A percentile compares a stretch with the other conserved stretches of the same genome.
These are phyloP conservation scores for Agonopterix arenella DNA, from an alignment of 2,888 invertebrate genomes.

Conservation along the genomic window DNA sequence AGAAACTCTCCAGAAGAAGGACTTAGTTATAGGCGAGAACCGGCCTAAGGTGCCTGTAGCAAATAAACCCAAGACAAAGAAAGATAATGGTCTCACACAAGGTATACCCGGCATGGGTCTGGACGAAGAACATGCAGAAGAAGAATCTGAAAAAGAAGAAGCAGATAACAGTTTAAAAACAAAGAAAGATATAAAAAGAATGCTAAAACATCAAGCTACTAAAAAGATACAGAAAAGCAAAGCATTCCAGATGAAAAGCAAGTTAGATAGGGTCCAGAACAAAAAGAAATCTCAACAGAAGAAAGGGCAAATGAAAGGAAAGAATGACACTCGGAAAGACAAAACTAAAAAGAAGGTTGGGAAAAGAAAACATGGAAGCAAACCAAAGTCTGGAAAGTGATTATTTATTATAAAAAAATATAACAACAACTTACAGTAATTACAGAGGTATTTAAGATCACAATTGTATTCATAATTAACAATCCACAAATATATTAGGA, in stretches of 20 bases:
- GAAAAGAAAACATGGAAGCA: slow-evolving; percentile 47
- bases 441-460: neutral
- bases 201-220: slow-evolving; percentile 83
- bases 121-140: slow-evolving; percentile 43
- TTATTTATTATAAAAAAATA: no score
- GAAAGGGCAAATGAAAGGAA: slow-evolving; percentile 44
- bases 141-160: slow-evolving; percentile 33
- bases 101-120: slow-evolving; percentile 56
- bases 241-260: slow-evolving; percentile 85
- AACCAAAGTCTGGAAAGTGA: no score
- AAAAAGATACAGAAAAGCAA: slow-evolving; percentile 86
- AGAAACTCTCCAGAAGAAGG: slow-evolving; percentile 81
- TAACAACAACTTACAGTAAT: no score
- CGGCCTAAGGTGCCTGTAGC: slow-evolving; percentile 51
- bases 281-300: slow-evolving; percentile 79
- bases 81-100: slow-evolving; percentile 24
- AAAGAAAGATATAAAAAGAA: slow-evolving; percentile 83
- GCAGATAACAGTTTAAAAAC: slow-evolving; percentile 50
- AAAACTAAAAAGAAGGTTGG: slow-evolving; percentile 56
- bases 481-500: neutral
- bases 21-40: slow-evolving; percentile 85
- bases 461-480: neutral
- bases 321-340: slow-evolving; percentile 45
- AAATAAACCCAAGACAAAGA: slow-evolving; percentile 20
- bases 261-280: slow-evolving; percentile 82